These are phyloP conservation scores for Teleiodes luculella DNA, from an alignment of 2,888 invertebrate species.

Conservation along the genomic window DNA sequence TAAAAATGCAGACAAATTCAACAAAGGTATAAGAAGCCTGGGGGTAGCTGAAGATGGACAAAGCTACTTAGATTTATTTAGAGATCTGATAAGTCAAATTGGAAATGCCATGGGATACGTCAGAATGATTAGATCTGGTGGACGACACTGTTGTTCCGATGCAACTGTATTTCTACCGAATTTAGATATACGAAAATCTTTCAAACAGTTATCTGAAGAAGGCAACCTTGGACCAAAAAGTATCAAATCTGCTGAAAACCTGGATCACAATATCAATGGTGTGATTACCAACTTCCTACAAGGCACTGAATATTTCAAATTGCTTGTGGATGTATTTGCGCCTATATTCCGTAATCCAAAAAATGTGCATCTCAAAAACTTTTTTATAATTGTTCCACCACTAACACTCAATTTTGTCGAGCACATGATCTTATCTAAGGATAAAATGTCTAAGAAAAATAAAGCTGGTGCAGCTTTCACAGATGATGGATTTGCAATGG, in stretches of 20 bases:
- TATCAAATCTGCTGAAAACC: constrained; percentile 82
- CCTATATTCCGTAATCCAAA: constrained; percentile 91
- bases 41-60: constrained; percentile 89
- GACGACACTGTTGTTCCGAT: constrained; percentile 93
- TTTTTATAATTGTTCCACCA: constrained; percentile 95
- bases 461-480: constrained; percentile 94
- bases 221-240: constrained; percentile 80
- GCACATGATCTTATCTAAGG: constrained; percentile 93
- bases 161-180: constrained; percentile 94
- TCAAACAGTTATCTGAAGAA: constrained; percentile 81
- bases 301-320: constrained; percentile 92
- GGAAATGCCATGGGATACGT: constrained; percentile 98
- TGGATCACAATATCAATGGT: constrained; percentile 88
- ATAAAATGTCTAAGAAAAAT: constrained; percentile 94
- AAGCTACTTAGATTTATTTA: constrained; percentile 95
- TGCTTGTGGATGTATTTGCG: constrained; percentile 95
- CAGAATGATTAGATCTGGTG: constrained; percentile 94
- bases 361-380: constrained; percentile 93
- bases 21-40: constrained; percentile 91
- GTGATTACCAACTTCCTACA: constrained; percentile 91
- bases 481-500: constrained; percentile 99
- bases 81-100: constrained; percentile 94
- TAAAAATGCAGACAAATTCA: constrained; percentile 95
- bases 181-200: constrained; percentile 79
- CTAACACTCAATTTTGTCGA: constrained; percentile 96